Evolutionary conservation across 2,797 vertebrate species (phyloP), one percentile per base, ranked within the genome.

Genomic region (Schizothorax lantsangensis): DNA sequence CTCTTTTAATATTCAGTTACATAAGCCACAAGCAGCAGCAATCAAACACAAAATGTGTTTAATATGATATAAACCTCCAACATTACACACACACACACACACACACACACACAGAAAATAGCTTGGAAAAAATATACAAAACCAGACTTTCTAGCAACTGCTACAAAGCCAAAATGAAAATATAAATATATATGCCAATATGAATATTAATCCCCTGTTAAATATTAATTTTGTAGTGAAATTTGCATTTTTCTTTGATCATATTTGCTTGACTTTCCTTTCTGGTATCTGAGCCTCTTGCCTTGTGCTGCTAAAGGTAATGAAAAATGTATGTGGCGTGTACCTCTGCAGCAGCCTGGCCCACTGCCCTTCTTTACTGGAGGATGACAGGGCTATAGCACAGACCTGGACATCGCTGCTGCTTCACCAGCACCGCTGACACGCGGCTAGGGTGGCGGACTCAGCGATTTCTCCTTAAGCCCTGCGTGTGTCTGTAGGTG

Each of bases 221-320:
- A 92, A 92, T 91, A 92, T 91, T 89, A 71, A 90, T 91, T 91
- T 90, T 75, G 38, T 82, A 84, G 88, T 88, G 79, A 91, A 84
- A 90, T 91, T 89, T 86, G 88, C 88, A 91, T 91, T 86, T 52
- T 84, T 62, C 87, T 92, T 91, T 92, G 90, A 91, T 91, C 89
- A 82, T 82, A 87, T 91, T 91, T 90, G 78, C 90, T 78, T 86
- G 74, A 81, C 86, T 88, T 88, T 80, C 83, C 66, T 87, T 91
- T 90, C 84, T 87, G 71, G 64, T 90, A 87, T 79, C 79, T 78
- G 79, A 89, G 86, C 79, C 74, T 87, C 89, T 89, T 83, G 89
- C 88, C 83, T 89, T 69, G 54, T 89, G 86, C 90, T 71, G 88
- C 89, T 84, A 81, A 89, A 89, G 84, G 79, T 86, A 83, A 68